Conservation (phyloP, 2,113 vertebrate genomes). For the Fulica atra region DNA sequence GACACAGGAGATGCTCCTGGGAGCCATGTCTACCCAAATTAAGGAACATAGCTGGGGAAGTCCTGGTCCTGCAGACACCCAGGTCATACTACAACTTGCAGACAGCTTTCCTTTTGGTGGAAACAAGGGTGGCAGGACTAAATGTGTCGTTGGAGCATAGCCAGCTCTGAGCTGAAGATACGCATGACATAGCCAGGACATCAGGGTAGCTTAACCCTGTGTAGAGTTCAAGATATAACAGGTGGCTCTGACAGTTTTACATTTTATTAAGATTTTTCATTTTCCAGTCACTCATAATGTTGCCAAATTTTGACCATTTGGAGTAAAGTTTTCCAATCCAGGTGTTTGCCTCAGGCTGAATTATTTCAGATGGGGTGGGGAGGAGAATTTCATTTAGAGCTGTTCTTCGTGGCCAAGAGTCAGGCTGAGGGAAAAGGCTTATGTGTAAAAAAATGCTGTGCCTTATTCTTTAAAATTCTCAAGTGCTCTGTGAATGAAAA, state of each 20-base stretch:
- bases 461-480: neutral
- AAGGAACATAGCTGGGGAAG: neutral
- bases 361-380: neutral
- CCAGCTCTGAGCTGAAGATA: neutral
- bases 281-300: conserved; percentile 1
- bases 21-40: neutral
- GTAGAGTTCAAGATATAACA: neutral
- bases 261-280: neutral
- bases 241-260: neutral
- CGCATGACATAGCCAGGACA: too few species aligned
- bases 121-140: neutral
- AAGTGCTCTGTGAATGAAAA: neutral
- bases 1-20: neutral
- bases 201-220: neutral
- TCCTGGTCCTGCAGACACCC: neutral
- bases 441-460: neutral
- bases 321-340: conserved; percentile 43
- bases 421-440: neutral
- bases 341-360: conserved; percentile 42
- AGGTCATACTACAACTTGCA: neutral
- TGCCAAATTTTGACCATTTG: conserved; percentile 36
- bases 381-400: neutral
- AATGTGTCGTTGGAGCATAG: neutral
- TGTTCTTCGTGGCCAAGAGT: neutral
- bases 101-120: neutral